Evolutionary conservation across 1,140 invertebrate genomes (phyloP).

Genomic region (Drosophila lacertosa): DNA sequence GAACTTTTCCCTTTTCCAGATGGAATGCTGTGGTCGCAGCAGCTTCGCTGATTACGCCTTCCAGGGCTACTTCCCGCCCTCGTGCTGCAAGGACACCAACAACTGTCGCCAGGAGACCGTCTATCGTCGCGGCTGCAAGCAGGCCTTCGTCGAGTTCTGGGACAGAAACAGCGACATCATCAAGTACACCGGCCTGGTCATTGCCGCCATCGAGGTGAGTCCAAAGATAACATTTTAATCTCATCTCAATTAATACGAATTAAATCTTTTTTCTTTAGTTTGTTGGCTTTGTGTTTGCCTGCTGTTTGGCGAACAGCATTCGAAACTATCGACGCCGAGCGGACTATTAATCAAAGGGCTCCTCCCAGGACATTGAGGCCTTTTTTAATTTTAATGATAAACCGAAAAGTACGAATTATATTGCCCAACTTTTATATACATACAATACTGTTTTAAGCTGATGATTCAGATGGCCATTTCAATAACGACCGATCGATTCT

Average conservation of each 20-base stretch:
- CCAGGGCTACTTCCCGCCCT: slow-evolving; percentile 76
- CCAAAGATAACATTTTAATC: too few species aligned
- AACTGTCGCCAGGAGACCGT: slow-evolving; percentile 84
- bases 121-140: slow-evolving; percentile 84
- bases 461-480: slow-evolving; percentile 63
- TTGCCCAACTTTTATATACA: slow-evolving; percentile 59
- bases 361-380: slow-evolving; percentile 25
- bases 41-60: slow-evolving; percentile 84
- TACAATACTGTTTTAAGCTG: slow-evolving; percentile 28
- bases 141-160: slow-evolving; percentile 84
- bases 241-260: not conserved
- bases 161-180: slow-evolving; percentile 85
- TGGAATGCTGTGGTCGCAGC: slow-evolving; percentile 87
- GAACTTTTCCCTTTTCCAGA: slow-evolving; percentile 81
- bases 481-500: slow-evolving; percentile 17
- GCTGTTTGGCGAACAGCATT: slow-evolving; percentile 94
- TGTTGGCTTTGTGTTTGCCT: slow-evolving; percentile 94
- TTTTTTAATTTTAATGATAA: slow-evolving; percentile 66
- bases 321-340: slow-evolving; percentile 89
- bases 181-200: slow-evolving; percentile 87
- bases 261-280: slow-evolving; percentile 87
- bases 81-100: slow-evolving; percentile 84
- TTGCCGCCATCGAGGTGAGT: slow-evolving; percentile 88
- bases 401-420: slow-evolving; percentile 78
- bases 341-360: slow-evolving; percentile 85